Base-by-base conservation (phyloP, 2,797 vertebrate species). In the Artibeus jamaicensis region DNA sequence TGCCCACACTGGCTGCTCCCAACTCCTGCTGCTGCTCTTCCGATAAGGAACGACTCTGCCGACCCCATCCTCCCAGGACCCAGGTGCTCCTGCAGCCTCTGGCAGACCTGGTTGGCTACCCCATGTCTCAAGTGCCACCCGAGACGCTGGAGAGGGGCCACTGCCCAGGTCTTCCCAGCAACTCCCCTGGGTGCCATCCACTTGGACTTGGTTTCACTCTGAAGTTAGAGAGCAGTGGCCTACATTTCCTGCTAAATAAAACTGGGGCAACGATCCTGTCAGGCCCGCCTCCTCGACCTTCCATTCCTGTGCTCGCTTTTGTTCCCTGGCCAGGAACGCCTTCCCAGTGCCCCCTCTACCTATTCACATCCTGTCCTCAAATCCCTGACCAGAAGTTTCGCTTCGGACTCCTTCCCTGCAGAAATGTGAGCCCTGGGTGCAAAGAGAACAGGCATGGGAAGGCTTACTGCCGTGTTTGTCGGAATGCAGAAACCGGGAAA, bases 171-270 rank as follows among this genome's bases (percentile, higher is more conserved):
- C 16, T 16, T 21, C 29, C 34, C 9, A 4, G 89, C 32, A 46
- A 86, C 32, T 83, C 62, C 77, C 26, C 48, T 70, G 84, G 73
- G 22, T 21, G 42, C 57, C 0, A 0, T 50, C 76, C 19, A 2
- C 48, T 22, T 57, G 65, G 91, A 42, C 74, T 89, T 59, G 9
- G 34, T 83, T 86, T 94, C 83, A 42, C 53, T 92, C 42, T 73
- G 53, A 71, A 77, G 82, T 82, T 87, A 77, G 67, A 94, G 88
- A 93, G 79, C 79, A 68, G 37, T 59, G 71, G 39, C 79, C 89
- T 91, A 11, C 37, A 48, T 84, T 79, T 87, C 53, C 59, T 48
- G 46, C 68, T 67, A n/a, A 81, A 19, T 86, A 71, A 55, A 74
- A 76, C 62, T 57, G 39, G 37, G 21, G 48, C 3, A 5, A 9